These are phyloP conservation scores for Drosophila merina DNA, from an alignment of 2,888 invertebrate genomes.

Conservation along the genomic window DNA sequence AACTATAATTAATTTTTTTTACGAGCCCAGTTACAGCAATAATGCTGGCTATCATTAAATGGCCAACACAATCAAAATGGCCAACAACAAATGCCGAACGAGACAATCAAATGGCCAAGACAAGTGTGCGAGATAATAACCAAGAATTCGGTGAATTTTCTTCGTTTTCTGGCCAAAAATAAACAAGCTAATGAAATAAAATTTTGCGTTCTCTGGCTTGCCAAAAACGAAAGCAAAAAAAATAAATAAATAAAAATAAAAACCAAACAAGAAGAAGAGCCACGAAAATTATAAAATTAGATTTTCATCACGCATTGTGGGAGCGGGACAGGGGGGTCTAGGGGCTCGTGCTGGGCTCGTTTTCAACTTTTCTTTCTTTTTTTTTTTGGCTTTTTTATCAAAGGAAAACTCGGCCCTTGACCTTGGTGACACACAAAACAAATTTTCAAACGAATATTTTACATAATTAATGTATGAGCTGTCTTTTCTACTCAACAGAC, in stretches of 20 bases:
- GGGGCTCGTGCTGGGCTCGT: conserved; percentile 35
- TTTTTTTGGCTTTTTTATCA: conserved; percentile 37
- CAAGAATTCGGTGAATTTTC: conserved; percentile 13
- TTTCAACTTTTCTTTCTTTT: not conserved
- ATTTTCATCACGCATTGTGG: conserved; percentile 16
- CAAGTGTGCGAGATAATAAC: conserved; percentile 35
- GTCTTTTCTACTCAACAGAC: not conserved
- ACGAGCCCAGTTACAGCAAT: conserved; percentile 56
- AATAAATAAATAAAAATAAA: conserved; percentile 12
- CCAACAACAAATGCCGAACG: conserved; percentile 28
- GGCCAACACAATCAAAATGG: conserved; percentile 34
- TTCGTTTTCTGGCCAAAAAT: conserved; percentile 47
- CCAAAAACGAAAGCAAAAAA: conserved; percentile 7
- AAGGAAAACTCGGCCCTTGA: conserved; percentile 67
- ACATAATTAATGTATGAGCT: not conserved
- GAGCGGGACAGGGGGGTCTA: not conserved
- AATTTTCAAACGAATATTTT: not conserved
- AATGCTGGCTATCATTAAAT: conserved; percentile 48
- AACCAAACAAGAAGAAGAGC: conserved; percentile 23
- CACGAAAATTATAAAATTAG: conserved; percentile 51
- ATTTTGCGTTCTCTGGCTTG: conserved; percentile 35
- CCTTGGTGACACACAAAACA: conserved; percentile 46
- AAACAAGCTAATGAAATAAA: conserved; percentile 46
- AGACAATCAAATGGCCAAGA: conserved; percentile 48
- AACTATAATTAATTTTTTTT: conserved; percentile 63